A percentile compares a stretch with the other conserved stretches of the same genome.
These are phyloP conservation scores for Tiliacea citrago DNA, from an alignment of 2,888 invertebrate genomes.

Conservation along the genomic window DNA sequence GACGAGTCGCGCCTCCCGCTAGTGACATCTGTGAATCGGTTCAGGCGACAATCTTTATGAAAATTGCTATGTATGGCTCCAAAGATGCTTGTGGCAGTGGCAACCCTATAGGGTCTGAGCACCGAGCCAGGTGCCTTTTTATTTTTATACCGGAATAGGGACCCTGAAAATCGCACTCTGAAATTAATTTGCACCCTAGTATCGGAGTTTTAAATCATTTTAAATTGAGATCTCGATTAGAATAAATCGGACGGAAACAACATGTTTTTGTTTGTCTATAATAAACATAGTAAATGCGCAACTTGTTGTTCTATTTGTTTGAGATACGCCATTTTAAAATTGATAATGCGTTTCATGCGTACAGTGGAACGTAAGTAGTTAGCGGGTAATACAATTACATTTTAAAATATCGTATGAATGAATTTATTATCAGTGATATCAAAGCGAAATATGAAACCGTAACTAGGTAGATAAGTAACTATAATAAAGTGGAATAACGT, in stretches of 20 bases:
- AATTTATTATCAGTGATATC: slow-evolving; percentile 46
- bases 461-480: no score
- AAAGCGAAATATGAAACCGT: slow-evolving; percentile 44
- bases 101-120: slow-evolving; percentile 67
- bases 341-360: slow-evolving; percentile 22
- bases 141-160: slow-evolving; percentile 75
- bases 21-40: slow-evolving; percentile 78
- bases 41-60: slow-evolving; percentile 71
- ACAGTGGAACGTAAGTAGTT: slow-evolving; percentile 38
- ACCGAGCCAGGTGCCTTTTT: slow-evolving; percentile 78
- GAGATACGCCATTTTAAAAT: slow-evolving; percentile 41
- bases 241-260: slow-evolving; percentile 34
- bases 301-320: slow-evolving; percentile 39
- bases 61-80: slow-evolving; percentile 71
- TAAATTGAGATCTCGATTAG: slow-evolving; percentile 60
- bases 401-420: slow-evolving; percentile 34
- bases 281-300: slow-evolving; percentile 37
- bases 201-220: slow-evolving; percentile 65
- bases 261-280: slow-evolving; percentile 52
- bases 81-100: slow-evolving; percentile 75
- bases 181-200: slow-evolving; percentile 74
- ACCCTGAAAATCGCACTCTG: slow-evolving; percentile 75
- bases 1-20: slow-evolving; percentile 70
- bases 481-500: slow-evolving; percentile 29
- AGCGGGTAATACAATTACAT: slow-evolving; percentile 25